Base-by-base conservation (phyloP, 2,113 vertebrate genomes). In the Nesoenas mayeri region DNA sequence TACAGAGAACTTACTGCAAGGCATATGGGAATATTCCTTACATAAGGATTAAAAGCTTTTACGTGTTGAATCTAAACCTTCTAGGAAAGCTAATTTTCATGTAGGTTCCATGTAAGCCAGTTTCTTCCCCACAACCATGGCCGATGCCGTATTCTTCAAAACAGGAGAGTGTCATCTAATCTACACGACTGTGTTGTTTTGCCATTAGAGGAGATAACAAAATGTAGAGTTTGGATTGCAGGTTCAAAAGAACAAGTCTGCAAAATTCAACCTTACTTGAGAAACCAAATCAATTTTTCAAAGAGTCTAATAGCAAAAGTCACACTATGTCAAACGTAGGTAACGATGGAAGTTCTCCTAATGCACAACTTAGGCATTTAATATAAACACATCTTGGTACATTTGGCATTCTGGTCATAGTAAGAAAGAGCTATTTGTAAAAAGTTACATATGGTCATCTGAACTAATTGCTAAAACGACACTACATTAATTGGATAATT, bases 401-500 rank as follows among this genome's bases (percentile, higher is more conserved):
- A 89, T 97, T 97, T 97, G 96, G 77, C 92, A 85, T 96, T 97
- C 94, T 74, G 88, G 85, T 97, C 94, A 78, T 85, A 86, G 57
- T 89, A 93, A 96, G 90, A 97, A 95, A 93, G 85, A 93, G 89
- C 86, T 93, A 80, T 96, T 96, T 96, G 90, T 95, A 88, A 94
- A 56, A 97, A 96, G 95, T 97, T 98, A 90, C 95, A 93, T 97
- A 96, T 97, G 97, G 96, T 97, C 98, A 98, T 98, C 97, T 98
- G 97, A 98, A 96, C 96, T 98, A 98, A 98, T 98, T 98, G 97
- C 97, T 96, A 96, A 97, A 97, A 96, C 2, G 97, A 97, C 95
- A 97, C 96, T 94, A 93, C 94, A 95, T 98, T 98, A 98, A 98
- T 98, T 98, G 97, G 98, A 96, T 98, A 98, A 98, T 98, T 98